Base-by-base conservation (phyloP, 2,888 invertebrate species). In the Epistrophe eligans region DNA sequence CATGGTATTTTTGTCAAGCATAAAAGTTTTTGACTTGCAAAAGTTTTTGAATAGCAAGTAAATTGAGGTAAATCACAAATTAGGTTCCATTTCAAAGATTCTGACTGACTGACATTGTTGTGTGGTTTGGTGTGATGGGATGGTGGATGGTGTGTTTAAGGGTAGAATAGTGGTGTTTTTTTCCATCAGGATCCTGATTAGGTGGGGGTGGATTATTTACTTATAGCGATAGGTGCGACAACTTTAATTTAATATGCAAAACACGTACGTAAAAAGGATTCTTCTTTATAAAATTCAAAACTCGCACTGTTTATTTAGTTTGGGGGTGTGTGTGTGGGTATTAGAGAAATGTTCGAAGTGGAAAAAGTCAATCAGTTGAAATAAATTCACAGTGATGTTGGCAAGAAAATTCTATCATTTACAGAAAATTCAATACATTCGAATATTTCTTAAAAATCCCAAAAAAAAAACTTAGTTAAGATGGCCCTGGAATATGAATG, bases 251-350 rank as follows among this genome's bases (percentile, higher is more conserved):
- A 91, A 90, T 91, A 92, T 92, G 90, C 92, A 91, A 90, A 90
- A 88, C 90, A 90, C 90, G 90, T 90, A 88, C 88, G 89, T 79
- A 89, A 90, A 91, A 92, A 90, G 92, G 91, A 90, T 92, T 91
- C 89, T 84, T 50, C 35, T 84, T 79, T 74, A 32, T 67, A 82
- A 73, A 72, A 79, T 57, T 80, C 38, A 66, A 45, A 66, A 48
- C 9, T 52, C 38, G 28, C 10, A 38, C 10, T 58, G 38, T 40
- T 28, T 66, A 15, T 66, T 64, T 13, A 13, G 15, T 24, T 43
- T 40, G 8, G 35, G 19, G 35, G 32, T 24, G 24, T 24, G 32
- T 24, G 24, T 24, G 2, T 32, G 7, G 9, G 58, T 28, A 19
- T 38, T 24, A 9, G 0, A 17, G n/a, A 10, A 43, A 38, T 38